Conservation (phyloP, 1,140 invertebrate species). For the Rhagoletis zephyria region DNA sequence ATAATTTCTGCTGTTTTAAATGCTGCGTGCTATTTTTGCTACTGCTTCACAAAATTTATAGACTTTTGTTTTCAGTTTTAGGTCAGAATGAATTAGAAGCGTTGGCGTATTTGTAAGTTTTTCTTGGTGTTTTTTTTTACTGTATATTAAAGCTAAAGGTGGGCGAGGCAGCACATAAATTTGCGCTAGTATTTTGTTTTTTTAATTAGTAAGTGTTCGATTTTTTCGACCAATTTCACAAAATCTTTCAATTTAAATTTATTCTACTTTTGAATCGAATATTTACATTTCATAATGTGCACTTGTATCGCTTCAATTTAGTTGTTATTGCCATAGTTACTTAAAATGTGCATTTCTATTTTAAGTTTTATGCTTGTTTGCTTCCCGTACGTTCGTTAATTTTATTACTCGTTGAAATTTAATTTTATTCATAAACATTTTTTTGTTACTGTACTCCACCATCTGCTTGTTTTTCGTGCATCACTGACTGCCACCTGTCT, state of each 20-base stretch:
- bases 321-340: background rate
- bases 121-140: no score
- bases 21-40: no score
- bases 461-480: conserved; percentile 4
- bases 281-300: background rate
- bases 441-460: background rate
- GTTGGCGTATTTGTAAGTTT: no score
- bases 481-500: background rate
- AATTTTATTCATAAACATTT: background rate
- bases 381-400: background rate
- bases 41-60: no score
- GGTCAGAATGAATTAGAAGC: no score
- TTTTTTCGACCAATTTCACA: background rate
- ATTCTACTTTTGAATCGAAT: background rate
- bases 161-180: no score
- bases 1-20: no score
- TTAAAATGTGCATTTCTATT: background rate
- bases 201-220: background rate
- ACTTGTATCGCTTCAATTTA: background rate
- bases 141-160: no score
- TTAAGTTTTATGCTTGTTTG: background rate
- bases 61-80: no score
- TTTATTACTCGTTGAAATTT: background rate
- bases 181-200: background rate
- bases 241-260: background rate